phyloP scores from a whole-genome alignment of 2,888 invertebrate species.

The Heliconius ethilla region DNA sequence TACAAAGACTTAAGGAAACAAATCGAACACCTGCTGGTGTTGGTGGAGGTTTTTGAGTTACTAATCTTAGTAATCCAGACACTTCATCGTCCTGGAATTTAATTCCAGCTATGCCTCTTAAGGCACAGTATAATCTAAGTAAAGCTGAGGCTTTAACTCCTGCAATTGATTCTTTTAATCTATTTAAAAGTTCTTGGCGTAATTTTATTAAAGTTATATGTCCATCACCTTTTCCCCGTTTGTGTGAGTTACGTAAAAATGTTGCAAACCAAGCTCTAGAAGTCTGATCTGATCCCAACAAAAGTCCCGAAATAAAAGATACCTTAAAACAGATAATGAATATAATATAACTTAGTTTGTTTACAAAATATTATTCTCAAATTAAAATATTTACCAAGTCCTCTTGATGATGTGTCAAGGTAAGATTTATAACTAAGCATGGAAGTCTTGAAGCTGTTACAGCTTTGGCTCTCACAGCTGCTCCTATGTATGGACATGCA shows the following conservation, averaged over 20 bases:
- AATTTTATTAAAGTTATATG: slow-evolving; percentile 85
- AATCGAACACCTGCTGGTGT: slow-evolving; percentile 96
- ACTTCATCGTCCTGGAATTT: slow-evolving; percentile 97
- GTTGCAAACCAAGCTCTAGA: slow-evolving; percentile 96
- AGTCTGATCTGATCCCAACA: slow-evolving; percentile 94
- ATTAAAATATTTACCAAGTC: slow-evolving; percentile 73
- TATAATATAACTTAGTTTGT: not conserved
- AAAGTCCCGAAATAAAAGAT: slow-evolving; percentile 92
- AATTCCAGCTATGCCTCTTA: slow-evolving; percentile 95
- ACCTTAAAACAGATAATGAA: slow-evolving; percentile 72
- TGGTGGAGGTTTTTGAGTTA: slow-evolving; percentile 93
- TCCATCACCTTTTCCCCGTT: slow-evolving; percentile 88
- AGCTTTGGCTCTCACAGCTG: slow-evolving; percentile 92
- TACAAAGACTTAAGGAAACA: slow-evolving; percentile 95
- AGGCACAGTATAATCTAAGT: slow-evolving; percentile 93
- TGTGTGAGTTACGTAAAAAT: slow-evolving; percentile 93
- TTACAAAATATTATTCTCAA: not conserved
- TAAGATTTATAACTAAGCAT: slow-evolving; percentile 91
- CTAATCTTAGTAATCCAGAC: slow-evolving; percentile 88
- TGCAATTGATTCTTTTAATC: slow-evolving; percentile 86
- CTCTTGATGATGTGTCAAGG: slow-evolving; percentile 85
- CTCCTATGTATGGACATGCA: slow-evolving; percentile 93
- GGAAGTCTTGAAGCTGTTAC: slow-evolving; percentile 95
- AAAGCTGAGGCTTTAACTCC: slow-evolving; percentile 94
- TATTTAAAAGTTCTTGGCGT: slow-evolving; percentile 88